These are phyloP conservation scores for Falco columbarius DNA, from an alignment of 2,797 vertebrate species.

Conservation along the genomic window DNA sequence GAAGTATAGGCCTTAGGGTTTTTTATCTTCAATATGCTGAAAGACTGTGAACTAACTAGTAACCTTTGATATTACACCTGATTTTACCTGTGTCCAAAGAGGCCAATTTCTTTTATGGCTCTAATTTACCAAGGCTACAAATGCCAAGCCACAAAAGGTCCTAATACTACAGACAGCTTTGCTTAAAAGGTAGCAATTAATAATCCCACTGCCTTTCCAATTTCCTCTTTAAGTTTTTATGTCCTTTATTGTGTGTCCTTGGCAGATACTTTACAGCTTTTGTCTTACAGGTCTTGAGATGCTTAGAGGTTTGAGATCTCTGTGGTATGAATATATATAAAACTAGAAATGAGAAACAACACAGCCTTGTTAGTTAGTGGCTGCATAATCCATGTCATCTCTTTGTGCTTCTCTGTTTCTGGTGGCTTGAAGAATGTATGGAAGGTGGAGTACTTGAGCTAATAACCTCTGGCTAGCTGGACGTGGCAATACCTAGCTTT, in stretches of 20 bases:
- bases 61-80: neutral
- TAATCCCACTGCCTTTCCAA: constrained; percentile 12
- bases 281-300: constrained; percentile 1
- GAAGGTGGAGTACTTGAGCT: neutral
- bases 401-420: neutral
- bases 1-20: neutral
- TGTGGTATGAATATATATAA: neutral
- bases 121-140: constrained; percentile 44
- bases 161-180: constrained; percentile 12
- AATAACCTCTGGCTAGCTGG: neutral
- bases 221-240: constrained; percentile 17
- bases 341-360: neutral
- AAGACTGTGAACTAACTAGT: neutral
- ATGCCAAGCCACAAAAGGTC: constrained; percentile 34
- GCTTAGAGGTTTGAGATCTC: constrained; percentile 10
- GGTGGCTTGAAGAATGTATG: neutral
- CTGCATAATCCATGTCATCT: neutral
- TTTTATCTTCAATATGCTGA: neutral
- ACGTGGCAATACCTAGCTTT: neutral
- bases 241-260: constrained; percentile 3
- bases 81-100: constrained; percentile 18
- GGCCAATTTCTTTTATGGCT: neutral
- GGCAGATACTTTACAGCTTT: constrained; percentile 26
- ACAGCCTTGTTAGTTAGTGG: neutral
- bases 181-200: constrained; percentile 51